A percentile compares a stretch with the other conserved stretches of the same genome.
These are phyloP conservation scores for Meleagris gallopavo DNA, from an alignment of 2,113 vertebrate species.

Conservation along the genomic window DNA sequence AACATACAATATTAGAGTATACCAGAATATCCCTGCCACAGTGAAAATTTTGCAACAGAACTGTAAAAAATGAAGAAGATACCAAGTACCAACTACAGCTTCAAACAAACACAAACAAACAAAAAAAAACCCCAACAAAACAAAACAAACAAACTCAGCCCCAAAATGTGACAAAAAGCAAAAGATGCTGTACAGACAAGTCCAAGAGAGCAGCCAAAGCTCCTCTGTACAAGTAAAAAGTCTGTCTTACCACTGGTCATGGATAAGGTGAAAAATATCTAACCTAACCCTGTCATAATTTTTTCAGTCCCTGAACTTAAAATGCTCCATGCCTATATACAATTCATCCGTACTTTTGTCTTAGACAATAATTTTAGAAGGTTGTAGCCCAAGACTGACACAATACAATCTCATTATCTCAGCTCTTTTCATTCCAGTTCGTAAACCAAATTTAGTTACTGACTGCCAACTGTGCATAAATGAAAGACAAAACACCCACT, in stretches of 20 bases:
- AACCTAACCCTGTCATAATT: neutral
- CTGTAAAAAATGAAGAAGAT: neutral
- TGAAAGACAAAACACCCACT: neutral
- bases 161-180: neutral
- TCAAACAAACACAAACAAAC: neutral
- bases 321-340: neutral
- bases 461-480: neutral
- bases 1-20: neutral
- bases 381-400: neutral
- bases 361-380: neutral
- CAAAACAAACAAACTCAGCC: neutral
- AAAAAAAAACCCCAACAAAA: neutral
- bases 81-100: too few species aligned
- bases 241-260: neutral
- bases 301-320: neutral
- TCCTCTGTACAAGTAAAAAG: neutral
- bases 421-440: neutral
- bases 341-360: neutral
- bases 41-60: neutral
- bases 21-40: neutral
- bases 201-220: rapidly evolving
- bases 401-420: neutral
- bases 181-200: neutral
- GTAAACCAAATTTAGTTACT: conserved; percentile 2
- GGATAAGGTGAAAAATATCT: neutral